Evolutionary conservation across 1,140 invertebrate species (phyloP), one percentile per base, ranked within the genome.

Genomic region (Tetragnatha versicolor): DNA sequence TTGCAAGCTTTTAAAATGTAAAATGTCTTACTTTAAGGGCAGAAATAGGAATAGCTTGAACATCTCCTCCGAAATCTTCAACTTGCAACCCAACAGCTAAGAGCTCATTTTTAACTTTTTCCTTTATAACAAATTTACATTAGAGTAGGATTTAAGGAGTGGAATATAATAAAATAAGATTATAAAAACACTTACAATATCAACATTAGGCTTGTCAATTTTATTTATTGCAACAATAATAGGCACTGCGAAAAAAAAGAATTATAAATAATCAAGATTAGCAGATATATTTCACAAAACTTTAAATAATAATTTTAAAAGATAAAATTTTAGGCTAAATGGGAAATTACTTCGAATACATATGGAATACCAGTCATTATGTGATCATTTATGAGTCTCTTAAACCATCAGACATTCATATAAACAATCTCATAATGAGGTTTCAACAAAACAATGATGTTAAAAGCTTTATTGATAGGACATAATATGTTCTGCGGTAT

Each of bases 171-270:
- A 31, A 37, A 9, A 35, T 22, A 53, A 69, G 39, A 55, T 65
- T 27, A 49, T 10, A 77, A 47, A 55, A 68, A 37, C 65, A 85
- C 85, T 84, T 81, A 86, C 86, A 39, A 87, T 45, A 65, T 80
- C 60, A 17, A 42, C n/a, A 29, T 29, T 35, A 14, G 37, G 90
- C 84, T 97, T 96, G 86, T 99, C 98, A 82, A 98, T 96, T 89
- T 99, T 99, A 86, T 99, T 99, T 58, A 99, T 93, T n/a, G 98
- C 98, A 58, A 99, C 95, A 82, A 99, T 91, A 3, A 99, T 93
- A 0, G 97, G 96, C 81, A 99, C 95, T 91, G 87, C 27, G 86
- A 89, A 89, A 86, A 83, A 83, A 42, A 25, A 45, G 14, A 31
- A 60, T n/a, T n/a, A 47, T 42, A 55, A 31, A 17, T 35, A 39